A percentile compares a stretch with the other conserved stretches of the same genome.
phyloP scores from a whole-genome alignment of 2,797 vertebrate genomes.

The Diplodus sargus region DNA sequence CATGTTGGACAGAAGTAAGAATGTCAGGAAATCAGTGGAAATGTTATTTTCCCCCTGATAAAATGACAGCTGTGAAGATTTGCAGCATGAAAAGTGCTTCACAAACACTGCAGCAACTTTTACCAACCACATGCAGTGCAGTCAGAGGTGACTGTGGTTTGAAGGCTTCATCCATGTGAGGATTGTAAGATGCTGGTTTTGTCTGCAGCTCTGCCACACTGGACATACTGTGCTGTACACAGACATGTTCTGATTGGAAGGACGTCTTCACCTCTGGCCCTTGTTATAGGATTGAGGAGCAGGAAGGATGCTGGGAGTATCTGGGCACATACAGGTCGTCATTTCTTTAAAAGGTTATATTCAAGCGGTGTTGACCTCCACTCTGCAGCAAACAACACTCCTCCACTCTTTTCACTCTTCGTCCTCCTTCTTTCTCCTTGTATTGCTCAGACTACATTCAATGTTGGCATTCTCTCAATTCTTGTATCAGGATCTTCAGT shows the following conservation, averaged over 20 bases:
- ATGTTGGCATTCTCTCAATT: neutral
- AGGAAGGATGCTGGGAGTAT: neutral
- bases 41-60: neutral
- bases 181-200: neutral
- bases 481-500: neutral
- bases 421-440: neutral
- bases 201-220: slow-evolving; percentile 1
- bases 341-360: neutral
- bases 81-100: no score
- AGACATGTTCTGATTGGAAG: slow-evolving; percentile 31
- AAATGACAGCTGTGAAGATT: neutral
- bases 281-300: slow-evolving; percentile 2
- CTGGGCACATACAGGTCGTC: neutral
- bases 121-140: neutral
- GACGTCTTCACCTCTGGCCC: slow-evolving; percentile 26
- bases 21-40: no score
- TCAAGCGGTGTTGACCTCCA: neutral
- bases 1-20: no score
- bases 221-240: neutral
- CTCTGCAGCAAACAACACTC: no score
- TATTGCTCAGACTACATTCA: neutral
- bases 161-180: neutral
- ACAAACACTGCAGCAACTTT: no score
- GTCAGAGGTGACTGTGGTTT: neutral
- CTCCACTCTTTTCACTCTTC: neutral